A percentile compares a stretch with the other conserved stretches of the same genome.
Conservation (phyloP, 1,140 invertebrate species). For the Nebria ingens region DNA sequence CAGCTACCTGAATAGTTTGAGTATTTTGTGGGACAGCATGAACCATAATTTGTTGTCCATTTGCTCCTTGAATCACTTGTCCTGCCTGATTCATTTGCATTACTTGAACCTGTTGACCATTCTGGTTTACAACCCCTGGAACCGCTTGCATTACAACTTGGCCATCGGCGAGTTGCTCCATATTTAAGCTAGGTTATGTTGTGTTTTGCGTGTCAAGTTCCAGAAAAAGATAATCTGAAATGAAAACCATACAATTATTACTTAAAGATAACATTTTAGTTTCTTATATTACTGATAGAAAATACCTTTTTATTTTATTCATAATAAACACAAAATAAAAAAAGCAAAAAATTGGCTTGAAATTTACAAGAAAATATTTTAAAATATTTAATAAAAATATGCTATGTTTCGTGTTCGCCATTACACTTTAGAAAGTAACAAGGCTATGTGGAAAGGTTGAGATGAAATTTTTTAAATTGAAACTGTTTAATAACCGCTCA, state of each 20-base stretch:
- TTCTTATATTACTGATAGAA: too few relatives aligned
- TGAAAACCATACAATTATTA: too few relatives aligned
- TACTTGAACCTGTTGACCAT: constrained; percentile 32
- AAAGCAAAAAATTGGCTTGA: not conserved
- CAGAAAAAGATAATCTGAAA: too few relatives aligned
- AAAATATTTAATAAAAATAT: not conserved
- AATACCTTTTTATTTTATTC: not conserved
- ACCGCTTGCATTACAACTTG: constrained; percentile 33
- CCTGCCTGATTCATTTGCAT: constrained; percentile 31
- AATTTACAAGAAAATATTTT: not conserved
- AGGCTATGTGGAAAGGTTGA: not conserved
- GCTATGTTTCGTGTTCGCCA: constrained; percentile 16
- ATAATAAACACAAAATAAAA: not conserved
- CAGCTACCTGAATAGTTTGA: constrained; percentile 51
- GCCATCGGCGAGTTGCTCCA: constrained; percentile 33
- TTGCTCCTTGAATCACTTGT: constrained; percentile 34
- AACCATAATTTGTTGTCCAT: constrained; percentile 37
- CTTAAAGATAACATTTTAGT: too few relatives aligned
- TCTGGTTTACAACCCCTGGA: constrained; percentile 20
- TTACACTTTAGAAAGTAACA: constrained; percentile 12
- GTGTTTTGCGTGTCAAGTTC: not conserved
- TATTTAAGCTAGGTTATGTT: constrained; percentile 14
- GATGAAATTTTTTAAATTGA: not conserved
- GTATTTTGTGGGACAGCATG: constrained; percentile 31
- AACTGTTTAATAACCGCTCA: not conserved